Conservation (phyloP, 2,113 vertebrate genomes). For the Tichodroma muraria region DNA sequence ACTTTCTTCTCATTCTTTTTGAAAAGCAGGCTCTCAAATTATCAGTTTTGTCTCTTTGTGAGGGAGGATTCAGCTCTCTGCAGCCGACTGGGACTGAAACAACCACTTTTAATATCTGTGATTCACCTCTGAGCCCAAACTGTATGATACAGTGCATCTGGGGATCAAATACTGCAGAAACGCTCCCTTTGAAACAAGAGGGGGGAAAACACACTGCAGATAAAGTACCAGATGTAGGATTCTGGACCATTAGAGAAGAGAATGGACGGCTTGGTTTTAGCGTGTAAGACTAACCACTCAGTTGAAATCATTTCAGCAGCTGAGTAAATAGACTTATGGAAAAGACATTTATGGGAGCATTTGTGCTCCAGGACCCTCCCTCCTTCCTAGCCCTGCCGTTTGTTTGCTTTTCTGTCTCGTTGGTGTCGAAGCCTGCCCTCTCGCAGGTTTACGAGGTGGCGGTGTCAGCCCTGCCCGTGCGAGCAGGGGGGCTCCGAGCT, state of each 20-base stretch:
- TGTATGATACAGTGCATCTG: neutral
- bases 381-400: neutral
- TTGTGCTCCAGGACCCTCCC: neutral
- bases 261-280: neutral
- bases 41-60: neutral
- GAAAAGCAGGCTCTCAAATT: neutral
- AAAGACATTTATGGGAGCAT: constrained; percentile 22
- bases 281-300: neutral
- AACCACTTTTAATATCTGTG: neutral
- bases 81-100: neutral
- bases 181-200: neutral
- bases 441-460: neutral
- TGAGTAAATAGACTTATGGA: constrained; percentile 22
- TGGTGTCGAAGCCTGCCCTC: neutral
- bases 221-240: neutral
- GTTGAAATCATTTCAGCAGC: constrained; percentile 30
- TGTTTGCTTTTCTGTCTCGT: neutral
- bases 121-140: neutral
- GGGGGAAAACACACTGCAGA: neutral
- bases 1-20: neutral
- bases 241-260: neutral
- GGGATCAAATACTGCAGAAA: neutral
- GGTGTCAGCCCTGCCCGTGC: neutral
- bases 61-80: neutral
- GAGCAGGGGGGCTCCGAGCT: neutral